phyloP scores from a whole-genome alignment of 2,797 vertebrate species.

The Siniperca obscura region DNA sequence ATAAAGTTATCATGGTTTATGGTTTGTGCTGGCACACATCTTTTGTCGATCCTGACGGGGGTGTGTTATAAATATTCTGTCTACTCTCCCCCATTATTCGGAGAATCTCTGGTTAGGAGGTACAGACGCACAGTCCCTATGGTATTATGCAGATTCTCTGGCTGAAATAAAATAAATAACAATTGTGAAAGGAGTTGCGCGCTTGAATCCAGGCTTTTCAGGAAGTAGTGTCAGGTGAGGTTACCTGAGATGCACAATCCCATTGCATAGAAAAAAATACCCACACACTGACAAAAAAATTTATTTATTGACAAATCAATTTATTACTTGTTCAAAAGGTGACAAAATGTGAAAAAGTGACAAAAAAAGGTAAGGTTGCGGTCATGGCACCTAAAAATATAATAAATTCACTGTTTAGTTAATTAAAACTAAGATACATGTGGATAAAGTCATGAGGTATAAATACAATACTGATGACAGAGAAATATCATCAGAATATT shows the following conservation, averaged over 20 bases:
- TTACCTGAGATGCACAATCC: background rate
- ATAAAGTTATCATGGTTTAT: background rate
- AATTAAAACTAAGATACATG: background rate
- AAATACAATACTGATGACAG: no score
- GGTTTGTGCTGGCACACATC: no score
- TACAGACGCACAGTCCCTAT: background rate
- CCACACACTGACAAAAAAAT: no score
- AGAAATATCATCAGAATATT: background rate
- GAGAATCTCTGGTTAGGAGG: background rate
- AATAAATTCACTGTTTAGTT: background rate
- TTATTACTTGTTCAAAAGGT: background rate
- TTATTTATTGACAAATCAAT: no score
- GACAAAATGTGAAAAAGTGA: no score
- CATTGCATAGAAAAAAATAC: no score
- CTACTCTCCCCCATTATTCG: background rate
- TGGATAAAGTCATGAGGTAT: no score
- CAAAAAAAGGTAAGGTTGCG: no score
- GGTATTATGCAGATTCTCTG: background rate
- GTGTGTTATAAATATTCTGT: conserved; percentile 13
- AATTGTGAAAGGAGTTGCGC: background rate
- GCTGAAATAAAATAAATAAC: background rate
- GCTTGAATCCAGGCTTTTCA: background rate
- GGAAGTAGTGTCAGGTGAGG: background rate
- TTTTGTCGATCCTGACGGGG: background rate
- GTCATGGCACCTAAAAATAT: background rate